Percentiles rank a stretch among this genome's conserved stretches.
Evolutionary conservation across 1,140 invertebrate genomes (phyloP).

Genomic region (Maniola jurtina): DNA sequence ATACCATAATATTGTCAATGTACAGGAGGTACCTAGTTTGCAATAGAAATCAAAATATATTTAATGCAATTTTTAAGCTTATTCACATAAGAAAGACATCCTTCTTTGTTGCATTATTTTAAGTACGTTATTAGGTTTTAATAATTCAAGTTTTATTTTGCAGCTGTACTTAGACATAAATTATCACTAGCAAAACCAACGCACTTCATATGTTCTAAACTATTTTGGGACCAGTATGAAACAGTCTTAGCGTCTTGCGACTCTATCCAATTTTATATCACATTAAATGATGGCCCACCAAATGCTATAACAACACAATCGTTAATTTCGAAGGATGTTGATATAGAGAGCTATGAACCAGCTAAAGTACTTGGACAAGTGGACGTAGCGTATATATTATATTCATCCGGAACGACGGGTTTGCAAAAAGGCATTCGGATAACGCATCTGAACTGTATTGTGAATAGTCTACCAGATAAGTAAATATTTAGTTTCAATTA

Average conservation of each 20-base stretch:
- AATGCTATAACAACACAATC: constrained; percentile 35
- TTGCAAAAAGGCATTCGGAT: constrained; percentile 88
- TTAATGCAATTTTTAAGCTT: too few species aligned
- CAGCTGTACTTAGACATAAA: constrained; percentile 52
- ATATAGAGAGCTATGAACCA: constrained; percentile 52
- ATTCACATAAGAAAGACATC: too few species aligned
- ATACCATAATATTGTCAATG: too few species aligned
- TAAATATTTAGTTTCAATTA: constrained; percentile 15
- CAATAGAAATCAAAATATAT: too few species aligned
- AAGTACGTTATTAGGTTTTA: too few species aligned
- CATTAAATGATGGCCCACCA: constrained; percentile 40
- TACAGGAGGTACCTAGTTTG: too few species aligned
- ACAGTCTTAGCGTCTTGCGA: constrained; percentile 47
- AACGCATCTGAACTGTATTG: constrained; percentile 82
- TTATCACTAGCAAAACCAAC: constrained; percentile 49
- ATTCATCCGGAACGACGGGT: constrained; percentile 85
- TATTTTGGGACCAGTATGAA: constrained; percentile 49
- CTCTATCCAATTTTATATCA: constrained; percentile 44
- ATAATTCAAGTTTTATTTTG: too few species aligned
- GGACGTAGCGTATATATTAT: constrained; percentile 69
- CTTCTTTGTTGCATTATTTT: too few species aligned
- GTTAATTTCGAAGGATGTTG: constrained; percentile 38
- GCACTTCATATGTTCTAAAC: constrained; percentile 52
- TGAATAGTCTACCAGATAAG: constrained; percentile 52
- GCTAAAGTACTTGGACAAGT: constrained; percentile 43